Evolutionary conservation across 35 echinoderm and acorn worm genomes (phyloP).

Genomic region (Diadema setosum): DNA sequence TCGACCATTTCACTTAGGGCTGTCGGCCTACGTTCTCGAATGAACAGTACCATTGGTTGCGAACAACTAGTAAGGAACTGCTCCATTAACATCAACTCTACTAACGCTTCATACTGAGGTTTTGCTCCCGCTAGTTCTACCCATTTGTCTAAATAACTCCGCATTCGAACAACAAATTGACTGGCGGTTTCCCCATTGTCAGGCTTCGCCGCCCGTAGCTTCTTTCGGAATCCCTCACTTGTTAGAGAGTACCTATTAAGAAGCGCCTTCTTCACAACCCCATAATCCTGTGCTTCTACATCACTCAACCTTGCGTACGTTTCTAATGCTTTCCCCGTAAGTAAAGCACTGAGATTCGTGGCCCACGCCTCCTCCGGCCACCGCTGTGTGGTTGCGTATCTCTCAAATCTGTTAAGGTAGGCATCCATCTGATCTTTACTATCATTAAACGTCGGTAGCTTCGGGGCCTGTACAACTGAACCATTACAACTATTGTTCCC

Average conservation of each 20-base stretch:
- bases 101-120: constrained; percentile 17
- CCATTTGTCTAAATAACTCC: constrained; percentile 10
- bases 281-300: constrained; percentile 54
- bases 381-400: constrained; percentile 17
- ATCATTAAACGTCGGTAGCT: constrained; percentile 40
- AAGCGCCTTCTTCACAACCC: constrained; percentile 45
- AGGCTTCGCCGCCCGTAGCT: background rate
- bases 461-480: too few relatives aligned
- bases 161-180: constrained; percentile 19
- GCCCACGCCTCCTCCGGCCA: constrained; percentile 48
- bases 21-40: constrained; percentile 33
- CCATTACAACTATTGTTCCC: too few relatives aligned
- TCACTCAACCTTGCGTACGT: constrained; percentile 20
- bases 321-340: constrained; percentile 51
- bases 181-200: constrained; percentile 21
- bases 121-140: background rate
- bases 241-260: constrained; percentile 45
- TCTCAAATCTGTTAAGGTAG: constrained; percentile 64
- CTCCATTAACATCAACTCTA: constrained; percentile 40
- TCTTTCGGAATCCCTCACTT: constrained; percentile 10
- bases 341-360: constrained; percentile 30
- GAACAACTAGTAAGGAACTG: constrained; percentile 29
- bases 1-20: background rate
- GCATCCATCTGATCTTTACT: constrained; percentile 75
- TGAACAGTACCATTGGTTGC: constrained; percentile 31